A percentile compares a stretch with the other conserved stretches of the same genome.
Evolutionary conservation across 2,888 invertebrate genomes (phyloP).

Genomic region (Danaus chrysippus): DNA sequence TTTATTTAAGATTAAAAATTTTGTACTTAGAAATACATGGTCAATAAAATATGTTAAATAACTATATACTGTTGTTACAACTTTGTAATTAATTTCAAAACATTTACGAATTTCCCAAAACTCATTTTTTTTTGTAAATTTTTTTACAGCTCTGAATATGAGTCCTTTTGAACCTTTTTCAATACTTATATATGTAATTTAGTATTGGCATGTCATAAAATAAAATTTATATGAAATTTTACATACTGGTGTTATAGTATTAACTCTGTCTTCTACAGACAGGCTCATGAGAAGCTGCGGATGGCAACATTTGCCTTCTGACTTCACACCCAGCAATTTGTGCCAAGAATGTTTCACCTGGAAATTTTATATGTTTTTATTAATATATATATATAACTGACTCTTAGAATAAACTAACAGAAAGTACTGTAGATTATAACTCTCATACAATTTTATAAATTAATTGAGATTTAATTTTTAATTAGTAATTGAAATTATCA

Average conservation of each 20-base stretch:
- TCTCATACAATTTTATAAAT: too few species aligned
- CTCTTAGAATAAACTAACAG: neutral
- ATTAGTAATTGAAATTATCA: too few species aligned
- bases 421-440: neutral
- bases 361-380: constrained; percentile 5
- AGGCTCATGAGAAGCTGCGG: constrained; percentile 81
- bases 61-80: too few species aligned
- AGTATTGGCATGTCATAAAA: neutral
- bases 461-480: too few species aligned
- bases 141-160: too few species aligned
- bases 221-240: neutral
- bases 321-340: constrained; percentile 78
- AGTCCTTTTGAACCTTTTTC: too few species aligned
- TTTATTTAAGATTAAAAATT: too few species aligned
- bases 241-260: constrained; percentile 65
- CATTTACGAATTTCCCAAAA: too few species aligned
- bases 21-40: too few species aligned
- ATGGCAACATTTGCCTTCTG: constrained; percentile 77
- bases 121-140: too few species aligned
- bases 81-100: too few species aligned
- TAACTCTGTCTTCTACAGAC: constrained; percentile 78
- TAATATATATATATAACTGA: neutral
- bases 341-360: constrained; percentile 71
- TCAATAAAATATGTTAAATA: too few species aligned
- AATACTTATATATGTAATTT: neutral